Conservation (phyloP, 2,888 invertebrate genomes). For the Plebejus argus region DNA sequence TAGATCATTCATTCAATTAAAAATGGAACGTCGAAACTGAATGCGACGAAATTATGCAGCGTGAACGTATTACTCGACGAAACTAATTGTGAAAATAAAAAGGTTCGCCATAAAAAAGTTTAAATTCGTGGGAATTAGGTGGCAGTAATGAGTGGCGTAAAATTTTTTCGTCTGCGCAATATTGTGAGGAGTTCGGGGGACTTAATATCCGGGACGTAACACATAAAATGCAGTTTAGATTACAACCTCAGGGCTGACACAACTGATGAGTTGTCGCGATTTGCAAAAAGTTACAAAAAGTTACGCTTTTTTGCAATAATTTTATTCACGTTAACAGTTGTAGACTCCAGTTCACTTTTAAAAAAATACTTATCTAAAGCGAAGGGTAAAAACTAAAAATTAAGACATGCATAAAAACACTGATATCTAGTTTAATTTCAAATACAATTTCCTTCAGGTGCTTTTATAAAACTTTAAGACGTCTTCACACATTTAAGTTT, state of each 20-base stretch:
- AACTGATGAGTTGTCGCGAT: not conserved
- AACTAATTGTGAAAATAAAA: conserved; percentile 68
- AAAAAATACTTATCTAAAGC: not conserved
- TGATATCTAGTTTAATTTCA: not conserved
- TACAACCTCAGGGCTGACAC: conserved; percentile 41
- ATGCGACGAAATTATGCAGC: conserved; percentile 70
- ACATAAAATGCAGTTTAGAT: conserved; percentile 63
- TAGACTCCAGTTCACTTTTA: too few relatives aligned
- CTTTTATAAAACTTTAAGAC: not conserved
- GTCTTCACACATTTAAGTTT: not conserved
- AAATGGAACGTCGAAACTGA: conserved; percentile 52
- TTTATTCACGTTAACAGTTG: not conserved
- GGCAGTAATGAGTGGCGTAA: conserved; percentile 69
- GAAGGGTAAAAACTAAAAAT: not conserved
- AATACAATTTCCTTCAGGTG: not conserved
- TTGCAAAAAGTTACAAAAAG: not conserved
- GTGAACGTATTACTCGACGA: conserved; percentile 75
- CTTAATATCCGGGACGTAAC: conserved; percentile 73
- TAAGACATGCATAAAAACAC: not conserved
- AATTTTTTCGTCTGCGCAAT: conserved; percentile 63
- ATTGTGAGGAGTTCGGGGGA: conserved; percentile 70
- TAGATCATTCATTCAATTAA: conserved; percentile 58
- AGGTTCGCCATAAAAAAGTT: conserved; percentile 54
- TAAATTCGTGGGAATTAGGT: conserved; percentile 71
- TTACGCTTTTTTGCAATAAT: not conserved